A percentile compares a stretch with the other conserved stretches of the same genome.
These are phyloP conservation scores for Peromyscus aztecus DNA, from an alignment of 2,797 vertebrate genomes.

Conservation along the genomic window DNA sequence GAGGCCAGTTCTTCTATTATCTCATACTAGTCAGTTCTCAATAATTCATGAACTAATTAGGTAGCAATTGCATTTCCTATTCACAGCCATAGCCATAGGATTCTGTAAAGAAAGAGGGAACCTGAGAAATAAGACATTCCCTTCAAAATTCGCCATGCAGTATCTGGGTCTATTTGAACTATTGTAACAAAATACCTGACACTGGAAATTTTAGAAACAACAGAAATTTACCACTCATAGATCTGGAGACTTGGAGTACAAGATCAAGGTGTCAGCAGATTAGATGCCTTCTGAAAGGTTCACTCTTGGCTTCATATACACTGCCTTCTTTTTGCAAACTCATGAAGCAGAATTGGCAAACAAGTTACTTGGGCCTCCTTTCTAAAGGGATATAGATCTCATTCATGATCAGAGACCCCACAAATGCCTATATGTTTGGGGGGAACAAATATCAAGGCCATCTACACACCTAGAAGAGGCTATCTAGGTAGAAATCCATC, in stretches of 20 bases:
- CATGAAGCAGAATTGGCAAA: neutral
- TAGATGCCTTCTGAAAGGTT: no score
- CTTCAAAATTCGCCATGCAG: neutral
- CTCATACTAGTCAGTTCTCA: constrained; percentile 38
- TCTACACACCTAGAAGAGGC: no score
- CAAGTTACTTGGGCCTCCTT: neutral
- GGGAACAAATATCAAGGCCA: neutral
- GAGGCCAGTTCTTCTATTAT: constrained; percentile 38
- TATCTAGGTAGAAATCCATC: no score
- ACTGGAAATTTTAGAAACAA: neutral
- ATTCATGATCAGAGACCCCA: neutral
- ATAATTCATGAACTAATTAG: constrained; percentile 65
- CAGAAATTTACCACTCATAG: neutral
- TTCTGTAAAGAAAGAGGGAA: neutral
- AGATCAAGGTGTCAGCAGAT: neutral
- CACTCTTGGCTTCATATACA: neutral
- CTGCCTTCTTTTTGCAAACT: neutral
- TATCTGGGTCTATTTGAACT: neutral
- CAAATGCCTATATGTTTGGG: neutral
- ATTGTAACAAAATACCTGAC: neutral
- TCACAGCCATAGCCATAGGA: neutral
- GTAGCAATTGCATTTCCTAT: constrained; percentile 27
- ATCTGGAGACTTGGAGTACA: neutral
- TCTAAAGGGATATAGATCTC: neutral
- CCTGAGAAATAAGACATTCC: neutral